These are phyloP conservation scores for Falco peregrinus DNA, from an alignment of 2,797 vertebrate genomes.

Conservation along the genomic window DNA sequence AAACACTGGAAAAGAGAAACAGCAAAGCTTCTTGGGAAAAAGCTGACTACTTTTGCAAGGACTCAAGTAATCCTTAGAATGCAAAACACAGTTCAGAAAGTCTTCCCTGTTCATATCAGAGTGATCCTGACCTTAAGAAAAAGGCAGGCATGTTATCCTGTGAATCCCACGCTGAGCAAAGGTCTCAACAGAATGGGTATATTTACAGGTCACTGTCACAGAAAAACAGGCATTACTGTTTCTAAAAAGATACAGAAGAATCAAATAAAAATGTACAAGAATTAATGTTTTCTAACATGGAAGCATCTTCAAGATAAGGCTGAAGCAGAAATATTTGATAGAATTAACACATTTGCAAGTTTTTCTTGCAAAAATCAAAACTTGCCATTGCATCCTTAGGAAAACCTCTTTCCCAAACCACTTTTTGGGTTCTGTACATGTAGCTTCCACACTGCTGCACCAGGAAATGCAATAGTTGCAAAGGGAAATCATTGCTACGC, in stretches of 20 bases:
- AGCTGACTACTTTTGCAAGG: not conserved
- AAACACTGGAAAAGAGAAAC: not conserved
- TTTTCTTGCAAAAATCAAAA: not conserved
- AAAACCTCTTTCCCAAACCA: not conserved
- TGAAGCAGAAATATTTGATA: not conserved
- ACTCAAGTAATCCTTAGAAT: not conserved
- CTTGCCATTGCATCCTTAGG: rapidly evolving
- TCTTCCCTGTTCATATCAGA: not conserved
- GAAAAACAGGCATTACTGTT: not conserved
- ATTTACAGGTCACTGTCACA: not conserved
- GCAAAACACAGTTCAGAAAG: not conserved
- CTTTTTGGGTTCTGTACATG: not conserved
- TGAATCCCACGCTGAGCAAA: not conserved
- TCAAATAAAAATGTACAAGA: not conserved
- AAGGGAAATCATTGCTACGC: not conserved
- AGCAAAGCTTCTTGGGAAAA: not conserved
- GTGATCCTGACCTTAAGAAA: not conserved
- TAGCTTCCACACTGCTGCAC: not conserved
- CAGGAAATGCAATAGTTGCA: not conserved
- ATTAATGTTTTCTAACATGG: not conserved
- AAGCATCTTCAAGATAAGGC: not conserved
- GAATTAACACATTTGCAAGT: not conserved
- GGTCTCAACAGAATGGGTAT: not conserved
- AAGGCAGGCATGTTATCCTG: not conserved
- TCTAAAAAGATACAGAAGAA: not conserved